These are phyloP conservation scores for Stegostoma tigrinum DNA, from an alignment of 2,113 vertebrate species.

Conservation along the genomic window DNA sequence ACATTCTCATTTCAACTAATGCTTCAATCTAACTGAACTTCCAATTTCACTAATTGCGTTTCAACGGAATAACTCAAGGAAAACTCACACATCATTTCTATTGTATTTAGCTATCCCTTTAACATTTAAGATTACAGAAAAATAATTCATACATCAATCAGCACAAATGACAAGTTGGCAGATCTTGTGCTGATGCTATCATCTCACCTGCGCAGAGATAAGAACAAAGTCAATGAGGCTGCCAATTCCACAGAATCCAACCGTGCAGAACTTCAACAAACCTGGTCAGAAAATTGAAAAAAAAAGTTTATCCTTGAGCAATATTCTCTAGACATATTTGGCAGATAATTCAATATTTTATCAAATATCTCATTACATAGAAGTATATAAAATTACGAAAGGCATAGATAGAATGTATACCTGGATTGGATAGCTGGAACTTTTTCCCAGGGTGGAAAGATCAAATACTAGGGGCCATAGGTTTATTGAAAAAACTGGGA, in stretches of 20 bases:
- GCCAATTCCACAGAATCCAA: conserved; percentile 96
- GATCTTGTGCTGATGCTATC: background rate
- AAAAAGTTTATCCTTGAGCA: background rate
- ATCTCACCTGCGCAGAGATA: conserved; percentile 93
- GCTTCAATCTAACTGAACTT: background rate
- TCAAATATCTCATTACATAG: background rate
- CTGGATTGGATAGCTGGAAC: no score
- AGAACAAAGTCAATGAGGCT: conserved; percentile 93
- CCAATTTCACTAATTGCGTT: background rate
- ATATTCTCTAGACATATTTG: no score
- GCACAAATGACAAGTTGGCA: background rate
- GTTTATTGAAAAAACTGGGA: no score
- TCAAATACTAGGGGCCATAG: no score
- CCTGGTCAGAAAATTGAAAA: conserved; percentile 55
- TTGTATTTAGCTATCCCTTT: background rate
- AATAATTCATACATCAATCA: background rate
- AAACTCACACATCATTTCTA: background rate
- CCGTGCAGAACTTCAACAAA: conserved; percentile 93
- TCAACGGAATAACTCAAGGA: background rate
- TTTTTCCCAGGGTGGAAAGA: no score
- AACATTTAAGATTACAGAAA: background rate
- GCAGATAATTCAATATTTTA: background rate
- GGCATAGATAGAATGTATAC: no score
- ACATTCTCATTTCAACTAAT: background rate
- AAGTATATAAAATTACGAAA: no score